Conservation (phyloP, 2,888 invertebrate genomes). For the Papilio elwesi region DNA sequence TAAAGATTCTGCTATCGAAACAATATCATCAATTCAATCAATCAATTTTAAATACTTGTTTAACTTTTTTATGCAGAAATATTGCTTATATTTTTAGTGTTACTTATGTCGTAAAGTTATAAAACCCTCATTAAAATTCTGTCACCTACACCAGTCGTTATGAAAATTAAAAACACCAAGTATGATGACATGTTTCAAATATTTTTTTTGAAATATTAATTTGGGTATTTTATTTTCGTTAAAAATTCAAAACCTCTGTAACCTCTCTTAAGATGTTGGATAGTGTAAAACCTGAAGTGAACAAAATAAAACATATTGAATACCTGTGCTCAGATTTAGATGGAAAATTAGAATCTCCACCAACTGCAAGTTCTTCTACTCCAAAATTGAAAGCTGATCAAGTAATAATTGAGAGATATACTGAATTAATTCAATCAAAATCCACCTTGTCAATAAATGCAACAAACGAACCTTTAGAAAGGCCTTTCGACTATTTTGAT, state of each 20-base stretch:
- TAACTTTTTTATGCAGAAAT: no score
- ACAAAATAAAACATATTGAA: constrained; percentile 53
- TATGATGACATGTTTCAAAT: constrained; percentile 42
- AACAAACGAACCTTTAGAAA: constrained; percentile 64
- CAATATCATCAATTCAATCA: no score
- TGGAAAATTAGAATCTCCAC: constrained; percentile 29
- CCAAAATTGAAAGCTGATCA: constrained; percentile 61
- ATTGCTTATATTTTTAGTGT: no score
- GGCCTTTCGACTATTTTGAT: constrained; percentile 75
- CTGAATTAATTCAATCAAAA: constrained; percentile 69
- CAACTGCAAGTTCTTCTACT: constrained; percentile 58
- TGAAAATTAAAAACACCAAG: constrained; percentile 43
- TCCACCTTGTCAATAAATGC: constrained; percentile 60
- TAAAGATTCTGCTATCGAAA: no score
- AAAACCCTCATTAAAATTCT: constrained; percentile 2
- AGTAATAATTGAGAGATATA: constrained; percentile 66
- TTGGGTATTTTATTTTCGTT: not conserved
- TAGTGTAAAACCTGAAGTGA: constrained; percentile 44
- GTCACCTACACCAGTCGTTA: constrained; percentile 17
- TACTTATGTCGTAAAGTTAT: no score
- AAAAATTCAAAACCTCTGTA: not conserved
- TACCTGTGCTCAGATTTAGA: constrained; percentile 55
- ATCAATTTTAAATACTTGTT: no score
- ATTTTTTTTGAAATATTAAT: not conserved
- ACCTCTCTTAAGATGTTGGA: constrained; percentile 29